Evolutionary conservation across 2,888 invertebrate genomes (phyloP).

Genomic region (Silvanus unidentatus): DNA sequence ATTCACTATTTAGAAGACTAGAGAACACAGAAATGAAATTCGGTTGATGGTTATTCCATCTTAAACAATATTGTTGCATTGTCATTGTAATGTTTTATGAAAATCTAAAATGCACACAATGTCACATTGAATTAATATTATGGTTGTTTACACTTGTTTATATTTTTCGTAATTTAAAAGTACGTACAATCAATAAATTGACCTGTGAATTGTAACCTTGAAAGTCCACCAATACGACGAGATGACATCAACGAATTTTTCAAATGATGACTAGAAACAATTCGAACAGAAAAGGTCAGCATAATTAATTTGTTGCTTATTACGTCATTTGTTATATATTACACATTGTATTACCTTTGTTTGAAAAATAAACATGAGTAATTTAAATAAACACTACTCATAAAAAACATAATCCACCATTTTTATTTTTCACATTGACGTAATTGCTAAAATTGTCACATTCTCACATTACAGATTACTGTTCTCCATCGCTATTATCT

Average conservation of each 20-base stretch:
- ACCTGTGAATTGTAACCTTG: slow-evolving; percentile 38
- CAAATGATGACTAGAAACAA: slow-evolving; percentile 25
- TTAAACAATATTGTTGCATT: slow-evolving; percentile 47
- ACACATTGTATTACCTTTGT: slow-evolving; percentile 15
- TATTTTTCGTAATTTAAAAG: slow-evolving; percentile 22
- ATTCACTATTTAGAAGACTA: slow-evolving; percentile 73
- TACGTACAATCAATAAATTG: slow-evolving; percentile 37
- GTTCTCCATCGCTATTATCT: too few species aligned
- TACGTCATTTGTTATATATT: slow-evolving; percentile 21
- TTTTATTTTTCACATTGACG: slow-evolving; percentile 30
- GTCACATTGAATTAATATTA: background rate
- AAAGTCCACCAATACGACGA: slow-evolving; percentile 31
- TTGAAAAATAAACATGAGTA: slow-evolving; percentile 15
- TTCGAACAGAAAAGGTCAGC: slow-evolving; percentile 23
- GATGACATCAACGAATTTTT: slow-evolving; percentile 35
- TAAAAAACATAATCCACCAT: slow-evolving; percentile 33
- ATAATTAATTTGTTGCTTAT: slow-evolving; percentile 16
- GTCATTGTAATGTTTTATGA: slow-evolving; percentile 32
- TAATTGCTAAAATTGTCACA: slow-evolving; percentile 17
- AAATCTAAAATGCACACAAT: background rate
- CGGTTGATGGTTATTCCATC: slow-evolving; percentile 93
- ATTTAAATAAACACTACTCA: slow-evolving; percentile 29
- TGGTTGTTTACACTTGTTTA: slow-evolving; percentile 20
- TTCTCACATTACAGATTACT: background rate
- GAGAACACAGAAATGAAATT: slow-evolving; percentile 89